phyloP scores from a whole-genome alignment of 2,113 vertebrate species.

The Dipodomys merriami region DNA sequence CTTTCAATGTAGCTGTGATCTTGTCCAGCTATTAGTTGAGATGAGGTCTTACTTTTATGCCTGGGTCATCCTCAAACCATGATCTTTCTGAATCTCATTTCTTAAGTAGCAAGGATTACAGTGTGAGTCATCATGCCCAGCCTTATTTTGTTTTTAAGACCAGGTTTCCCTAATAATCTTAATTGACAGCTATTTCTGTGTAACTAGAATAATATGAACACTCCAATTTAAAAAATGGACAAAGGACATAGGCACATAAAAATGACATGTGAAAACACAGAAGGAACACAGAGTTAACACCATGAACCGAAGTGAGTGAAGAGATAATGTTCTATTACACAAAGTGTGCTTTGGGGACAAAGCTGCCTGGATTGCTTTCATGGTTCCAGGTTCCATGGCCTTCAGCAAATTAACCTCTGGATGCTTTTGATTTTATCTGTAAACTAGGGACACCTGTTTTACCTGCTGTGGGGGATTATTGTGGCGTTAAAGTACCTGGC shows the following conservation, averaged over 20 bases:
- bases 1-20: too few species aligned
- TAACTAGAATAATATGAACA: neutral
- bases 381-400: neutral
- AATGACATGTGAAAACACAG: neutral
- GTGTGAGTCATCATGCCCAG: too few species aligned
- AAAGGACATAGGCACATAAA: neutral
- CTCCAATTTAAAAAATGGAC: neutral
- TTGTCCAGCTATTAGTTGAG: too few species aligned
- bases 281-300: neutral
- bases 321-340: neutral
- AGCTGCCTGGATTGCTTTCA: neutral
- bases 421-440: neutral
- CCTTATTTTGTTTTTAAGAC: too few species aligned
- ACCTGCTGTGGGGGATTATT: too few species aligned
- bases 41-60: too few species aligned
- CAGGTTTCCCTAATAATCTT: too few species aligned
- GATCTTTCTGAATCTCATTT: too few species aligned
- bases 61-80: too few species aligned
- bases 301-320: neutral
- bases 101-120: too few species aligned
- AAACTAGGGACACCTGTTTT: neutral
- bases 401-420: neutral
- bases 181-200: too few species aligned
- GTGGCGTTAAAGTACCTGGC: too few species aligned
- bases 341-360: rapidly evolving